Evolutionary conservation across 2,113 vertebrate genomes (phyloP).

Genomic region (Lichenostomus cassidix): DNA sequence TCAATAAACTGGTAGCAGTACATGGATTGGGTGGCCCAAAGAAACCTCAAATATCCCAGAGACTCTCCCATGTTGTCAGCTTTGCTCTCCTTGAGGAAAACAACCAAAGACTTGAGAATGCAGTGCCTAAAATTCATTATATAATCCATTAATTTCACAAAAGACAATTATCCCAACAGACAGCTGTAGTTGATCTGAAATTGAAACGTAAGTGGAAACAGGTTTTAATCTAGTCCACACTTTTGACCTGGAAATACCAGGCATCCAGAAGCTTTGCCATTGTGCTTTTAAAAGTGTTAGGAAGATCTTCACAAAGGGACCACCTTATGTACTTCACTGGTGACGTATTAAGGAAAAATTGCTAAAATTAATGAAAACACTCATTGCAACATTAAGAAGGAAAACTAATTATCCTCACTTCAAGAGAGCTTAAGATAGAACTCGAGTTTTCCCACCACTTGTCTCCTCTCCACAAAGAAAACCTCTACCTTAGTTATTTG

Average conservation of each 20-base stretch:
- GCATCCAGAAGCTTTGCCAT: background rate
- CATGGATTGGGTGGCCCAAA: background rate
- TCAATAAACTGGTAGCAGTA: background rate
- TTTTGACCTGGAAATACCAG: background rate
- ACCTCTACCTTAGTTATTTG: background rate
- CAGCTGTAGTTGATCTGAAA: background rate
- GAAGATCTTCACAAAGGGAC: background rate
- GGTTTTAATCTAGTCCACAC: background rate
- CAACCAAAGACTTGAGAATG: background rate
- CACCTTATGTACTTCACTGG: background rate
- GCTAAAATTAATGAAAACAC: background rate
- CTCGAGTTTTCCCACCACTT: background rate
- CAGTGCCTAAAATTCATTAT: background rate
- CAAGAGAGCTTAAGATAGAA: background rate
- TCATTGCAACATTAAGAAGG: background rate
- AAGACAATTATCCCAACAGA: fast-evolving
- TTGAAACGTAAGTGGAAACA: background rate
- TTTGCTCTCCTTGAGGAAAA: background rate
- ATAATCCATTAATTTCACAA: background rate
- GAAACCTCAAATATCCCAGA: background rate
- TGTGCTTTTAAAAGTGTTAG: background rate
- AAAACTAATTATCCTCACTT: background rate
- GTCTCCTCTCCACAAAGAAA: background rate
- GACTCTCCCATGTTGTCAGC: background rate
- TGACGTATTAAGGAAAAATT: background rate